A percentile compares a stretch with the other conserved stretches of the same genome.
These are phyloP conservation scores for Aphidius gifuensis DNA, from an alignment of 1,140 invertebrate species.

Conservation along the genomic window DNA sequence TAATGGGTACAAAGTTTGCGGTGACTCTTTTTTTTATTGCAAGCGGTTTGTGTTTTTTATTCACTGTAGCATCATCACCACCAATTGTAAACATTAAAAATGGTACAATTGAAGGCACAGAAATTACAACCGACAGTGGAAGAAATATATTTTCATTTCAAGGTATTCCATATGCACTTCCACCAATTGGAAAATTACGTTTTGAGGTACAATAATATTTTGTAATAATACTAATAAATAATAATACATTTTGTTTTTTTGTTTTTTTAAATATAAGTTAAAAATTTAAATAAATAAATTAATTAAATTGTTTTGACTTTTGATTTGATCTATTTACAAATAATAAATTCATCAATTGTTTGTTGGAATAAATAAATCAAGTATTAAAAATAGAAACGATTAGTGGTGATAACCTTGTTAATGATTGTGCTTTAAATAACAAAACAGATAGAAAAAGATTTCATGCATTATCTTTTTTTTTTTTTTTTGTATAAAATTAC, in stretches of 20 bases:
- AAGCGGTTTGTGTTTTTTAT: no score
- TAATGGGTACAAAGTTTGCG: neutral
- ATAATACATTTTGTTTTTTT: neutral
- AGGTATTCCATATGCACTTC: constrained; percentile 59
- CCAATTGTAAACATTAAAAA: constrained; percentile 38
- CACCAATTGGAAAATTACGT: constrained; percentile 55
- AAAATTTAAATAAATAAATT: no score
- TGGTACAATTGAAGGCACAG: constrained; percentile 43
- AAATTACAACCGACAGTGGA: constrained; percentile 40
- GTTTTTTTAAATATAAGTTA: neutral
- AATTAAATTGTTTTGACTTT: neutral
- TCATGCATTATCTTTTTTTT: no score
- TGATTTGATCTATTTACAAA: no score
- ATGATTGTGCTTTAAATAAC: no score
- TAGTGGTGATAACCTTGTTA: no score
- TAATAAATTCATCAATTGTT: no score
- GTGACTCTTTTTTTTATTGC: neutral
- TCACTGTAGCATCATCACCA: constrained; percentile 17
- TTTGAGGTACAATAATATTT: constrained; percentile 50
- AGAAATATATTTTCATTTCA: constrained; percentile 52
- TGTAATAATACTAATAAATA: no score
- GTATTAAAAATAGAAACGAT: no score
- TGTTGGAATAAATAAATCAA: no score
- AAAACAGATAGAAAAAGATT: no score
- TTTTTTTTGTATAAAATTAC: no score